Base-by-base conservation (phyloP, 2,113 vertebrate species). In the Micromys minutus region DNA sequence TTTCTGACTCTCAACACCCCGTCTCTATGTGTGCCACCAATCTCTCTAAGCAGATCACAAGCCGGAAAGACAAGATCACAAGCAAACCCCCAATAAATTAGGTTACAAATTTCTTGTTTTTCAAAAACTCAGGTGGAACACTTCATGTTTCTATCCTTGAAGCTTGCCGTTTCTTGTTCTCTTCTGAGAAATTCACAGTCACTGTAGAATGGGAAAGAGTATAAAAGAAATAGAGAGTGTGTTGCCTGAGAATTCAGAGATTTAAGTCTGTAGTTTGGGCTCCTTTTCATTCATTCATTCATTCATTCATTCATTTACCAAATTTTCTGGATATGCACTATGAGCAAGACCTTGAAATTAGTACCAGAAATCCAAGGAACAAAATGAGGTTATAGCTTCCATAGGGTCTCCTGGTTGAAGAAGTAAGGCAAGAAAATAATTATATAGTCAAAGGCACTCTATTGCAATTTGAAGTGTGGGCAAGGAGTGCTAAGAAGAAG, bases 401-500 rank as follows among this genome's bases (percentile, higher is more conserved):
- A 67, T 87, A 59, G 90, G 34, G 72, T 63, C 34, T 81, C 26
- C 34, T 26, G 8, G 9, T 45, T 57, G 63, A 50, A 95, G 42
- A 91, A 91, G n/a, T 5, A 61, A 69, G 24, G 61, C 24, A 87
- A 63, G 81, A 89, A 94, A 79, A 45, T 63, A 90, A 80, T 84
- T 74, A 59, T 0, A 76, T 22, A 34, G 36, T 7, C 69, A 42
- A 45, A 7, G 74, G 34, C 16, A 3, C 24, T 61, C 2, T 52
- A n/a, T 69, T 3, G 57, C 87, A 95, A n/a, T 26, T 36, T 42
- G 22, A n/a, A 88, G 5, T 57, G 31, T 55, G 72, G 52, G 21
- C 24, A 75, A 88, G 26, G 21, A 63, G 36, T 16, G 50, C 13
- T 34, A 77, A 92, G 93, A 61, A 5, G 74, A 88, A 81, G 36